Percentiles rank a stretch among this genome's conserved stretches.
Evolutionary conservation across 2,797 vertebrate species (phyloP).

Genomic region (Poecilia velifera): DNA sequence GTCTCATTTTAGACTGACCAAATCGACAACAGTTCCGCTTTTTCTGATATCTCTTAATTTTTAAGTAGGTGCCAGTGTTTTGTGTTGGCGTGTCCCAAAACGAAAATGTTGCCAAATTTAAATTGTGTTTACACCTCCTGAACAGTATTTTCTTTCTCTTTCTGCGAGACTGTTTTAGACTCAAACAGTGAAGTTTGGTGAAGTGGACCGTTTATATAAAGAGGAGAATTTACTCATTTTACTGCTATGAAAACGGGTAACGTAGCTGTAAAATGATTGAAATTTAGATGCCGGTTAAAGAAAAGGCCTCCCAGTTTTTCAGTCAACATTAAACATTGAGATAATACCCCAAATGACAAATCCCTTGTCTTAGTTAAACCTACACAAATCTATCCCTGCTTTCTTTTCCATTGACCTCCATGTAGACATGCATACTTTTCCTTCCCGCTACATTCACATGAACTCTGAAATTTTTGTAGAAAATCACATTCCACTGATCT

Average conservation of each 20-base stretch:
- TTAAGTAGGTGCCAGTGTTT: conserved; percentile 68
- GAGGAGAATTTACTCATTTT: conserved; percentile 15
- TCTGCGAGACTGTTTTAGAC: conserved; percentile 46
- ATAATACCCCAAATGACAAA: conserved; percentile 16
- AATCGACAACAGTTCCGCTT: conserved; percentile 48
- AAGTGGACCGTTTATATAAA: conserved; percentile 35
- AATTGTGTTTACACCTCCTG: conserved; percentile 67
- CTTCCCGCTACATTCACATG: conserved; percentile 33
- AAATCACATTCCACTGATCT: conserved; percentile 58
- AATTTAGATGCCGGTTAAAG: conserved; percentile 17
- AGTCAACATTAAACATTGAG: conserved; percentile 28
- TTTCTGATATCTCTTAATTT: conserved; percentile 45
- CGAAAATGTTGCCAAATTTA: conserved; percentile 74
- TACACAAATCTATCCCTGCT: conserved; percentile 32
- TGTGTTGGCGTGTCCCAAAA: conserved; percentile 44
- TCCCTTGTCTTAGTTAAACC: conserved; percentile 48
- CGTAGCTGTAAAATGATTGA: neutral
- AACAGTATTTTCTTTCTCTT: conserved; percentile 69
- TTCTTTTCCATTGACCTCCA: conserved; percentile 32
- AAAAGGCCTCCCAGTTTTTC: conserved; percentile 43
- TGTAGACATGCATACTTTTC: conserved; percentile 48
- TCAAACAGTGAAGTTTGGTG: conserved; percentile 36
- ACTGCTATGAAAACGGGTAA: conserved; percentile 3
- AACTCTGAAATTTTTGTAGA: conserved; percentile 43
- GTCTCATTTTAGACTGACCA: conserved; percentile 70